Base-by-base conservation (phyloP, 2,888 invertebrate species). In the Sinelater perroti region DNA sequence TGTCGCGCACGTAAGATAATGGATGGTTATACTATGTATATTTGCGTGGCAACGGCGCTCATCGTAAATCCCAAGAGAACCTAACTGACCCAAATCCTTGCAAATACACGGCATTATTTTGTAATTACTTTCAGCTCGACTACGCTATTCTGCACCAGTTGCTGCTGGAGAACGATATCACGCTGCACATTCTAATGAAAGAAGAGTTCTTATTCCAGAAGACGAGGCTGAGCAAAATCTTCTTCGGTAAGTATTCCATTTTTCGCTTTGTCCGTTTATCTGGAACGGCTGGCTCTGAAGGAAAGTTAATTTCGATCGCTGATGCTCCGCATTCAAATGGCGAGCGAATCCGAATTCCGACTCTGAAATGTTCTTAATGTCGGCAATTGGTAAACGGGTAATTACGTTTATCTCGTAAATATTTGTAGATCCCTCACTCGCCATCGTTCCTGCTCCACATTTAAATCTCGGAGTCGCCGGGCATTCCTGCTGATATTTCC, bases 91-190 rank as follows among this genome's bases (percentile, higher is more conserved):
- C 61, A 52, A 52, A 52, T 52, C 52, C 42, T 52, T 42, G 42
- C 33, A 44, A 52, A 52, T 50, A 62, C 53, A 59, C 38, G 46
- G 40, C 56, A 60, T 60, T 62, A 62, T 40, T 35, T 67, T 66
- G 53, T 66, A 64, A 67, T 67, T 71, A 68, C 40, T 79, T 78
- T 53, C 77, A 91, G 87, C 78, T 91, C 76, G 93, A 94, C 76
- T 93, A 92, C 74, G 87, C 90, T 1, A 90, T 90, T 17, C 83
- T 94, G 55, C 86, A 91, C 71, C 90, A 93, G 79, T 87, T 89
- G 65, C 80, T 95, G 72, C 81, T 89, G 67, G 93, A 94, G 77
- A 89, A 87, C 73, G 90, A 89, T 1, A 87, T 92, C 55, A 88
- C 87, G 2, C 81, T 95, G 1, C 94, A 95, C 72, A 87, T 94